phyloP scores from a whole-genome alignment of 2,888 invertebrate genomes.

The Charanyca ferruginea region DNA sequence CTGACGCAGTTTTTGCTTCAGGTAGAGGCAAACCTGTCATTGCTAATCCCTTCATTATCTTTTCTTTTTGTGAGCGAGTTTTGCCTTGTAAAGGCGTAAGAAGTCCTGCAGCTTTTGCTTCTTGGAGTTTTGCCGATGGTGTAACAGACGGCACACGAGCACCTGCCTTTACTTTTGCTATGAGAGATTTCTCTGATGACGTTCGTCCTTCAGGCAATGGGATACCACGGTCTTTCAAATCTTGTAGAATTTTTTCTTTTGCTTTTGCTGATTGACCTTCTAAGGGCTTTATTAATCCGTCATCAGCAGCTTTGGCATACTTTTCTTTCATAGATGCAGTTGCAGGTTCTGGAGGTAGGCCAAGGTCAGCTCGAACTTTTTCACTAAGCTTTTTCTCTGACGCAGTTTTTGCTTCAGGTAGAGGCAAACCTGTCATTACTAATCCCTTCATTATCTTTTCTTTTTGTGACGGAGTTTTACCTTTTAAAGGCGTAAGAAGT shows the following conservation, averaged over 20 bases:
- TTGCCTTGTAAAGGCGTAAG: background rate
- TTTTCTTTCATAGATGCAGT: background rate
- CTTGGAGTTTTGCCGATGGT: background rate
- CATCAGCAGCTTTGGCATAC: background rate
- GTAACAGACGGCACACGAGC: background rate
- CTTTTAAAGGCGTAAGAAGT: background rate
- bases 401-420: background rate
- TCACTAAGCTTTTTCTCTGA: background rate
- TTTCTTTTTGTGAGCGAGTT: background rate
- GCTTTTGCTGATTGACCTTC: background rate
- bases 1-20: background rate
- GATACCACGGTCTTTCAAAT: background rate
- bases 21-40: background rate
- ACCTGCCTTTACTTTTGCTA: background rate
- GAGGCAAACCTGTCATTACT: background rate
- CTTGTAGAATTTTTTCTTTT: background rate
- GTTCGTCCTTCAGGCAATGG: background rate
- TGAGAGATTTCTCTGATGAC: background rate
- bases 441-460: background rate
- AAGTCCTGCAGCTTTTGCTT: background rate
- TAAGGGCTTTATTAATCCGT: background rate
- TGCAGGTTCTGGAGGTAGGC: background rate
- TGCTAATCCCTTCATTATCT: background rate
- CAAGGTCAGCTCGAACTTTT: background rate
- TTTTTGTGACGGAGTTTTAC: background rate